phyloP scores from a whole-genome alignment of 1,140 invertebrate species.

The Hypsibius dujardini region DNA sequence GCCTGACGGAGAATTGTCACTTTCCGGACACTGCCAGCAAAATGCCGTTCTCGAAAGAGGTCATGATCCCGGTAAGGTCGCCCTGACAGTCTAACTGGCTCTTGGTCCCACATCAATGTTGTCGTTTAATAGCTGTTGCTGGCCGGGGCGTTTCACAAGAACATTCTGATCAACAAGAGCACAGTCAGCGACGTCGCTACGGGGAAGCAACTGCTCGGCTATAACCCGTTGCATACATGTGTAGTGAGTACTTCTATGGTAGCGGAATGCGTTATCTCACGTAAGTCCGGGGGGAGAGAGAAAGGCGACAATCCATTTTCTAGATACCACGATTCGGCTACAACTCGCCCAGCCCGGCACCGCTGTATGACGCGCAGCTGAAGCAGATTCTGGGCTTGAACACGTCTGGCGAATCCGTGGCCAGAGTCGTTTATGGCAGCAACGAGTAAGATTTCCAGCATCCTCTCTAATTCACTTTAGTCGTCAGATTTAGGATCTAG shows the following conservation, averaged over 20 bases:
- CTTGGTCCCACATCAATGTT: neutral
- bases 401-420: neutral
- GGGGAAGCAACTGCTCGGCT: neutral
- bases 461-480: too few relatives aligned
- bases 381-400: neutral
- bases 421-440: neutral
- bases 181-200: neutral
- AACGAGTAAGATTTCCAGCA: neutral
- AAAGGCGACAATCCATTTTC: too few relatives aligned
- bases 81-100: neutral
- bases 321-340: too few relatives aligned
- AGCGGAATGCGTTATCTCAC: too few relatives aligned
- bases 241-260: neutral
- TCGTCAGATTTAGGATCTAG: too few relatives aligned
- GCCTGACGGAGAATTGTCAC: neutral
- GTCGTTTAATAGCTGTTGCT: neutral
- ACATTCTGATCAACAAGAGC: neutral
- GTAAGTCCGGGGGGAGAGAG: too few relatives aligned
- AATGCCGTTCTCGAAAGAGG: neutral
- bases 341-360: too few relatives aligned
- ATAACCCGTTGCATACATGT: neutral
- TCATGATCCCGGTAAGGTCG: constrained; percentile 9
- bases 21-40: neutral
- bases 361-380: neutral
- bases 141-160: neutral